Conservation (phyloP, 2,113 vertebrate species). For the Colinus virginianus region DNA sequence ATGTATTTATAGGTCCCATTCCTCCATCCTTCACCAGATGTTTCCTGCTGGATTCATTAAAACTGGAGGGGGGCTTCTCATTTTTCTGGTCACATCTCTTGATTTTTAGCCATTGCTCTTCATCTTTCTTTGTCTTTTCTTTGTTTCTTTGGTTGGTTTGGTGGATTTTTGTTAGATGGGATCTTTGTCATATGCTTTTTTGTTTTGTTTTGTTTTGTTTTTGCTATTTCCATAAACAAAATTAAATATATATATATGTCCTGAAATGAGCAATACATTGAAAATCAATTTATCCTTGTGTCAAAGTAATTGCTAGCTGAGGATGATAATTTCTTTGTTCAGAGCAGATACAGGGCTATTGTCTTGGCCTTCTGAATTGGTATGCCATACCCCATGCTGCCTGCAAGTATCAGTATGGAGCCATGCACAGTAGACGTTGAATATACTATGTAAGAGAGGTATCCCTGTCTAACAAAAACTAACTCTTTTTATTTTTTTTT, state of each 20-base stretch:
- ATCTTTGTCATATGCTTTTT: too few relatives aligned
- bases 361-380: slow-evolving; percentile 50
- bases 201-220: not conserved
- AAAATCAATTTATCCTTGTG: slow-evolving; percentile 45
- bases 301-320: slow-evolving; percentile 6
- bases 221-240: not conserved
- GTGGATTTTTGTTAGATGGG: not conserved
- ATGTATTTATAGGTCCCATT: not conserved
- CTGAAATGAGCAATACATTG: not conserved
- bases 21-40: not conserved
- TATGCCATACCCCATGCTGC: not conserved
- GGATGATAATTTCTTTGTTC: slow-evolving; percentile 42
- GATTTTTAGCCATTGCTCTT: slow-evolving; percentile 40
- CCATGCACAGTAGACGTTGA: slow-evolving; percentile 1
- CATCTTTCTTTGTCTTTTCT: not conserved
- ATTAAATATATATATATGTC: not conserved
- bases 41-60: slow-evolving; percentile 27
- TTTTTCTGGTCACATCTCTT: slow-evolving; percentile 43
- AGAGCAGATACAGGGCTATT: not conserved
- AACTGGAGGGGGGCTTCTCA: slow-evolving; percentile 39
- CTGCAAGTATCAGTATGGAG: slow-evolving; percentile 10
- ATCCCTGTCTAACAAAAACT: slow-evolving; percentile 51
- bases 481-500: not conserved
- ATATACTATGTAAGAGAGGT: not conserved
- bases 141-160: not conserved